Base-by-base conservation (phyloP, 2,797 vertebrate genomes). In the Mionectes olivaceus region DNA sequence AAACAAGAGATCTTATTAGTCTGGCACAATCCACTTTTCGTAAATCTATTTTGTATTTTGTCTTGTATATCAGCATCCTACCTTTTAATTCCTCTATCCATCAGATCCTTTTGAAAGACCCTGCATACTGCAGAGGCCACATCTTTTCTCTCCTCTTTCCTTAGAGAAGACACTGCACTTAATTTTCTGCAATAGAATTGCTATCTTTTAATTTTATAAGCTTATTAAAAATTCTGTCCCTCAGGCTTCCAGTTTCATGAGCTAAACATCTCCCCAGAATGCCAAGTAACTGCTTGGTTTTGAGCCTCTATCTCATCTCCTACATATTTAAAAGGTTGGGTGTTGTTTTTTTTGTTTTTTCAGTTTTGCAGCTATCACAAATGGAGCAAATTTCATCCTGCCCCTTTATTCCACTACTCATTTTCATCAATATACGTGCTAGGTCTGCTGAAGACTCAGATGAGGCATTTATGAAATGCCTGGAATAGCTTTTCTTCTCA, bases 401-500 rank as follows among this genome's bases (percentile, higher is more conserved):
- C 7, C 57, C 73, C 65, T 83, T 88, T 82, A 69, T 81, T 88
- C 57, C 73, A 68, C 56, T n/a, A 21, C 46, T 90, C 21, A 19
- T 78, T 90, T 80, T 75, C 53, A 81, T 57, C 65, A 68, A 23
- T 57, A 44, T 16, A 83, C n/a, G 39, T 41, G 23, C 43, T 50
- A 41, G 68, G 53, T 24, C 53, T 32, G 46, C 57, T 71, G 76
- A 88, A 80, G 56, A 49, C 50, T 89, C 76, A 41, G 56, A 77
- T 46, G 68, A 80, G 52, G 73, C 65, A 78, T 88, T 85, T 83
- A 85, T 71, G 64, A 85, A 85, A 64, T 73, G 67, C 55, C 79
- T 83, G 37, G 82, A 94, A 92, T 43, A 71, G 68, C 44, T 94
- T 81, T 94, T 80, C 64, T 78, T 81, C 69, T 67, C 69, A 69